Base-by-base conservation (phyloP, 1,140 invertebrate genomes). In the Teleogryllus occipitalis region DNA sequence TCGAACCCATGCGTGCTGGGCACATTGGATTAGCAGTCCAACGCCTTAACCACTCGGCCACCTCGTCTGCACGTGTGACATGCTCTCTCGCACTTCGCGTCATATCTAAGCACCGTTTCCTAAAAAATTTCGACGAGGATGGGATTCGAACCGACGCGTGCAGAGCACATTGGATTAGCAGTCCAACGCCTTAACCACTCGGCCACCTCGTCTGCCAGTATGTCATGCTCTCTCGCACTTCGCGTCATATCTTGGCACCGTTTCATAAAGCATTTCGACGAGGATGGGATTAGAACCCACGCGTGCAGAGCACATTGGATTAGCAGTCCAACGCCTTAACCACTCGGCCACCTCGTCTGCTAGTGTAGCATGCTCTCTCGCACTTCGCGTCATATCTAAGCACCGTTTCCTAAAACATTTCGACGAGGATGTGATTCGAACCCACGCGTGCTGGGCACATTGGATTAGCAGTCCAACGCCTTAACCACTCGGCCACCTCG, bases 211-310 rank as follows among this genome's bases (percentile, higher is more conserved):
- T 39, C 27, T 5, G n/a, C n/a, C n/a, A n/a, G n/a, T n/a, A n/a
- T n/a, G n/a, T n/a, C n/a, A n/a, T n/a, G n/a, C n/a, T n/a, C n/a
- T n/a, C n/a, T n/a, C n/a, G n/a, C n/a, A n/a, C n/a, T n/a, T n/a
- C n/a, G n/a, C n/a, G n/a, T n/a, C n/a, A n/a, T n/a, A n/a, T n/a
- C n/a, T n/a, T n/a, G n/a, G n/a, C n/a, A n/a, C n/a, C n/a, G n/a
- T n/a, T n/a, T n/a, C n/a, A n/a, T n/a, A n/a, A n/a, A n/a, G n/a
- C 21, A 47, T 79, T 75, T 79, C 80, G 80, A 80, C 80, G 80
- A 80, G 80, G 80, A 80, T 80, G 80, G 80, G 80, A 80, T 80
- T 80, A 77, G 80, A 80, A 80, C 80, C 80, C 80, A 80, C 80
- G 80, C 80, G 80, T 80, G 80, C 80, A 80, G 80, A 80, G 80